Evolutionary conservation across 2,797 vertebrate genomes (phyloP).

Genomic region (Harpagifer antarcticus): DNA sequence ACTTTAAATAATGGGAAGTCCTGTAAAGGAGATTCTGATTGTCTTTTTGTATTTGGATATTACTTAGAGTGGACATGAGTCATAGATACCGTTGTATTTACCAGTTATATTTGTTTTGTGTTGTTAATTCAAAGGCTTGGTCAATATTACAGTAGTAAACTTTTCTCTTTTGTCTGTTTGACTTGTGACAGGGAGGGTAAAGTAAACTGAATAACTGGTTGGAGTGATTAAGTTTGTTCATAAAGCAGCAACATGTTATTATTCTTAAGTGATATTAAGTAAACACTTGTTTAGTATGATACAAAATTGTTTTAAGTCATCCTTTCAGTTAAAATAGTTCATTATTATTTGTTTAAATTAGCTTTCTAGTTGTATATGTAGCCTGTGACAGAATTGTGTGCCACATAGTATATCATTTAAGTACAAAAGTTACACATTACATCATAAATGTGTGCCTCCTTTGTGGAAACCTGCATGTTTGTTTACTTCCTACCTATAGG

Average conservation of each 20-base stretch:
- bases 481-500: background rate
- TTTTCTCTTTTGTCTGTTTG: slow-evolving; percentile 10
- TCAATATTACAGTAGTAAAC: background rate
- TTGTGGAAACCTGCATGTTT: background rate
- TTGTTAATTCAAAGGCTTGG: slow-evolving; percentile 7
- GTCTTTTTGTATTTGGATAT: background rate
- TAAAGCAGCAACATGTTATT: background rate
- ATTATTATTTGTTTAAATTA: background rate
- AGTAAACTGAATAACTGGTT: slow-evolving; percentile 17
- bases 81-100: background rate
- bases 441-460: background rate
- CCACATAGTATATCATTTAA: background rate
- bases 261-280: background rate
- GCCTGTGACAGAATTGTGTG: background rate
- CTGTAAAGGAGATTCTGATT: background rate
- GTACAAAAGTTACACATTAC: background rate
- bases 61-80: background rate
- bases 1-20: background rate
- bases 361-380: background rate
- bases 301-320: background rate
- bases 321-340: background rate
- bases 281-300: background rate
- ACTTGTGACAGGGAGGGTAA: slow-evolving; percentile 6
- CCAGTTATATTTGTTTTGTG: background rate
- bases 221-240: background rate